Conservation (phyloP, 2,888 invertebrate species). For the Pristionchus arcanus region DNA sequence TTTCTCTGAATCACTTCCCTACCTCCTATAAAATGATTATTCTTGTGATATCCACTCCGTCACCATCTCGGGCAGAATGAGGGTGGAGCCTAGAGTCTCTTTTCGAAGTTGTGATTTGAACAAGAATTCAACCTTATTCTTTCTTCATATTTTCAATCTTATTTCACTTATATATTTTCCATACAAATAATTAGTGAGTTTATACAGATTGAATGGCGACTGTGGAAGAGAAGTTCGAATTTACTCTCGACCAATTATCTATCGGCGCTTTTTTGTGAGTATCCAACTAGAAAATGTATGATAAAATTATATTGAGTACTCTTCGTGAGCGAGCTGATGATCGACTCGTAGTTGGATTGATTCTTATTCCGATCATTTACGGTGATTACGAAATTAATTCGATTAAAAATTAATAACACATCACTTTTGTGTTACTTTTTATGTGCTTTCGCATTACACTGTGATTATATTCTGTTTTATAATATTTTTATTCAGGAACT, state of each 20-base stretch:
- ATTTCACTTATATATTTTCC: background rate
- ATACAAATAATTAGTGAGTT: too few species aligned
- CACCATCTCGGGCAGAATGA: background rate
- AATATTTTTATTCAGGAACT: background rate
- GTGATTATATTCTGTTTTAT: background rate
- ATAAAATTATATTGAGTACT: background rate
- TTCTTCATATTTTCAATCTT: background rate
- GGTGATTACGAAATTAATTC: background rate
- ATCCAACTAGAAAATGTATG: background rate
- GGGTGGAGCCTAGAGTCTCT: background rate
- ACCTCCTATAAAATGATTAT: background rate
- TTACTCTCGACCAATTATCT: background rate
- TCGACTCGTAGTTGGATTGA: background rate
- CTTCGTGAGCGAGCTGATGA: background rate
- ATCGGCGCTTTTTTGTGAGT: slow-evolving; percentile 12
- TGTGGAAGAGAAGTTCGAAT: background rate
- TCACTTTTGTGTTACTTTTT: background rate
- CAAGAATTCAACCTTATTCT: too few species aligned
- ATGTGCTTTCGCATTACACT: background rate
- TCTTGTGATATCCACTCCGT: background rate
- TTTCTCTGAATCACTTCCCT: background rate
- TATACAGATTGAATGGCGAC: background rate
- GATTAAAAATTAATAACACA: background rate
- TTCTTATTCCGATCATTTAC: background rate
- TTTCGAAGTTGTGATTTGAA: too few species aligned